Conservation (phyloP, 2,797 vertebrate species). For the Macropodus opercularis region DNA sequence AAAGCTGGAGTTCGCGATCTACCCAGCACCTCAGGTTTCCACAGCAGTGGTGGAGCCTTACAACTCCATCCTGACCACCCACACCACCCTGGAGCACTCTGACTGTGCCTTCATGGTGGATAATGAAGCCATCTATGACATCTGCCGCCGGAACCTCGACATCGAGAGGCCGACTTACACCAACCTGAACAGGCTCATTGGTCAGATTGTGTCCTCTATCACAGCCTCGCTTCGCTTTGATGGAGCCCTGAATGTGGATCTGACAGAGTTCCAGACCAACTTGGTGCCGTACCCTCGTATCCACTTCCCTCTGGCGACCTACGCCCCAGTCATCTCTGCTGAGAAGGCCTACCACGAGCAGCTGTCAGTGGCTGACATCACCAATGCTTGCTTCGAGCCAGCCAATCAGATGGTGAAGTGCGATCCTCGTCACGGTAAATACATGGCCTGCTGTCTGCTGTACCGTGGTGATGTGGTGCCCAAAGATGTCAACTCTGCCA, state of each 20-base stretch:
- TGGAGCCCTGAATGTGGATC: constrained; percentile 90
- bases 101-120: too few species aligned
- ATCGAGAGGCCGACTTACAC: constrained; percentile 90
- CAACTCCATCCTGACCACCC: constrained; percentile 90
- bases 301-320: constrained; percentile 90
- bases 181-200: constrained; percentile 89
- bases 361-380: constrained; percentile 89
- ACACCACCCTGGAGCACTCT: too few species aligned
- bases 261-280: constrained; percentile 93
- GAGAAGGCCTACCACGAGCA: constrained; percentile 93
- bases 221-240: constrained; percentile 91
- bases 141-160: constrained; percentile 90
- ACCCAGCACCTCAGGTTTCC: constrained; percentile 88
- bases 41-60: constrained; percentile 91
- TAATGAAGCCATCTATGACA: too few species aligned
- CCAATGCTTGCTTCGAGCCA: constrained; percentile 88
- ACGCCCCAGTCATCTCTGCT: constrained; percentile 88
- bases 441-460: constrained; percentile 91
- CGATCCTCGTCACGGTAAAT: constrained; percentile 90
- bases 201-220: constrained; percentile 91
- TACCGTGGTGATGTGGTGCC: constrained; percentile 92
- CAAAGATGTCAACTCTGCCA: constrained; percentile 91
- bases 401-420: constrained; percentile 95
- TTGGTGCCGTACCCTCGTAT: constrained; percentile 90
- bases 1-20: constrained; percentile 90